phyloP scores from a whole-genome alignment of 2,797 vertebrate species.

The Hirundo rustica region DNA sequence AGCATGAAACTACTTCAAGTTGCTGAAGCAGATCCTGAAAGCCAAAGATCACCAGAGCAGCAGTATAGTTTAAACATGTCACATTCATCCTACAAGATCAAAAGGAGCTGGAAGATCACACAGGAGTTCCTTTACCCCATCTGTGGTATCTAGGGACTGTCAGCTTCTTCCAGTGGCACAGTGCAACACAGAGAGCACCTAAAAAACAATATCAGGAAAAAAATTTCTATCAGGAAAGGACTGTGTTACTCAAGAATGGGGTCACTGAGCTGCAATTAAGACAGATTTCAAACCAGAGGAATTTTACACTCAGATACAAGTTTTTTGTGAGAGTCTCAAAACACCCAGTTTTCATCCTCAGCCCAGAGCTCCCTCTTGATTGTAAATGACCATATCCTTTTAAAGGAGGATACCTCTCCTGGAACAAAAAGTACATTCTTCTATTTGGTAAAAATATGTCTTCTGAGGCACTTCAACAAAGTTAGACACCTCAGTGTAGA shows the following conservation, averaged over 20 bases:
- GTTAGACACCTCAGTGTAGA: neutral
- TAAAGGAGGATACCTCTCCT: neutral
- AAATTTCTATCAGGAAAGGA: neutral
- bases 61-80: neutral
- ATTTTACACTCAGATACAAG: accelerated
- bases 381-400: neutral
- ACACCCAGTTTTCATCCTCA: neutral
- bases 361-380: neutral
- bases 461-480: neutral
- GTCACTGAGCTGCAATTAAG: neutral
- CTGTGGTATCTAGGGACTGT: neutral
- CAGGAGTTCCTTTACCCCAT: neutral
- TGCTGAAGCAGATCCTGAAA: neutral
- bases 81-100: neutral
- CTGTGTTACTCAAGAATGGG: neutral
- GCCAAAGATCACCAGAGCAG: neutral
- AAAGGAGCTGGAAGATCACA: neutral
- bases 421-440: neutral
- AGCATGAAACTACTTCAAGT: neutral
- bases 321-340: neutral
- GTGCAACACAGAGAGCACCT: neutral
- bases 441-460: neutral
- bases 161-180: neutral
- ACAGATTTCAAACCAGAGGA: neutral
- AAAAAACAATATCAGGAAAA: neutral